Percentiles rank a stretch among this genome's conserved stretches.
Evolutionary conservation across 2,797 vertebrate species (phyloP).

Genomic region (Distichodus sexfasciatus): DNA sequence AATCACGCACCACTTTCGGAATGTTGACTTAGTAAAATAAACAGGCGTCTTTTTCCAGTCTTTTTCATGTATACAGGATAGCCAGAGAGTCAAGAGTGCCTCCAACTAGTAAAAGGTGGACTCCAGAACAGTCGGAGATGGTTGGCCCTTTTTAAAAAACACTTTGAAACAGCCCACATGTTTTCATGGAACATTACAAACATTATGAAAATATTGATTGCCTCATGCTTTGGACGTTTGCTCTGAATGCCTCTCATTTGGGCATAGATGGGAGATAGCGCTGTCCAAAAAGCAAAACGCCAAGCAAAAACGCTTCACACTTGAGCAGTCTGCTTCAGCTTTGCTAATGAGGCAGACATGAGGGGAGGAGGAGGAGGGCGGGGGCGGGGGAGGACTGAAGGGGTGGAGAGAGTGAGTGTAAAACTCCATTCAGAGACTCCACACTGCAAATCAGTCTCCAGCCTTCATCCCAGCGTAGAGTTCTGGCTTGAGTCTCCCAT

Average conservation of each 20-base stretch:
- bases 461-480: constrained; percentile 24
- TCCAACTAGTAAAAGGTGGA: constrained; percentile 50
- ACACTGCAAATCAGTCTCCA: constrained; percentile 4
- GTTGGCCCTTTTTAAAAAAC: constrained; percentile 32
- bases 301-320: constrained; percentile 35
- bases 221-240: not conserved
- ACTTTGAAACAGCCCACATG: constrained; percentile 19
- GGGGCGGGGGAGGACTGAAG: not conserved
- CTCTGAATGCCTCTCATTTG: not conserved
- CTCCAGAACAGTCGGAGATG: constrained; percentile 33
- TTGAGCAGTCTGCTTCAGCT: constrained; percentile 47
- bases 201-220: constrained; percentile 27
- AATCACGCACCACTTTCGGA: constrained; percentile 60
- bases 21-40: constrained; percentile 66
- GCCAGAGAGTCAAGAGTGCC: constrained; percentile 34
- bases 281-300: constrained; percentile 10
- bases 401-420: constrained; percentile 33
- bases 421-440: constrained; percentile 28
- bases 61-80: constrained; percentile 47
- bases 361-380: constrained; percentile 23
- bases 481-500: constrained; percentile 8
- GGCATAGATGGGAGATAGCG: not conserved
- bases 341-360: constrained; percentile 44
- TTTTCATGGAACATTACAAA: constrained; percentile 34
- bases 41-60: constrained; percentile 52